Evolutionary conservation across 2,113 vertebrate species (phyloP).

Genomic region (Dissostichus mawsoni): DNA sequence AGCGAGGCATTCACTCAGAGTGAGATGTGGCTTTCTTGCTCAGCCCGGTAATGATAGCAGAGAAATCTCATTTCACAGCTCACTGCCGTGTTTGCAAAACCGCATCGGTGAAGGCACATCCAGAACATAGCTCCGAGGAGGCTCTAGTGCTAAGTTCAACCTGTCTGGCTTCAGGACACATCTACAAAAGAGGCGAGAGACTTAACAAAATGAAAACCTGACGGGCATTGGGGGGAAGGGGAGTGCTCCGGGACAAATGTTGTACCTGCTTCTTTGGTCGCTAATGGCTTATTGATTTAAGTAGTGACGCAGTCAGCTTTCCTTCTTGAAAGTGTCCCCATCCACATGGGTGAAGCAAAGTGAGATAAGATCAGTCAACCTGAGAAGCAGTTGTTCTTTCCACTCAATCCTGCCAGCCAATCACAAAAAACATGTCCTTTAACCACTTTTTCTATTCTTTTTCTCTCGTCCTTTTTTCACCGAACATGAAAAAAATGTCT

Average conservation of each 20-base stretch:
- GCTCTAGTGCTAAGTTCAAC: conserved; percentile 54
- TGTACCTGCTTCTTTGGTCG: conserved; percentile 72
- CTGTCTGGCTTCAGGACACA: conserved; percentile 64
- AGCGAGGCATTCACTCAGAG: conserved; percentile 69
- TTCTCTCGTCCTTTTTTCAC: neutral
- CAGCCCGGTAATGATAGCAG: conserved; percentile 71
- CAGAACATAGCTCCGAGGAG: conserved; percentile 55
- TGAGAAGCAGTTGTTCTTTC: conserved; percentile 67
- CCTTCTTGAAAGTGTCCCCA: conserved; percentile 25
- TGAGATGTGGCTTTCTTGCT: conserved; percentile 74
- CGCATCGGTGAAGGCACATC: conserved; percentile 60
- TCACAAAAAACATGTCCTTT: conserved; percentile 56
- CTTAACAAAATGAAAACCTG: conserved; percentile 65
- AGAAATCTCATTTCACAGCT: conserved; percentile 85
- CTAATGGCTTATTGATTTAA: conserved; percentile 84
- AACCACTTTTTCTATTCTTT: neutral
- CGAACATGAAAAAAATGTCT: too few relatives aligned
- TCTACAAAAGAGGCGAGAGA: conserved; percentile 57
- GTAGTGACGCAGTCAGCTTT: conserved; percentile 40
- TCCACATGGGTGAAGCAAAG: conserved; percentile 35
- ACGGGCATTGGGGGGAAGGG: conserved; percentile 7
- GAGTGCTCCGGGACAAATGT: conserved; percentile 60
- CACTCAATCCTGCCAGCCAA: conserved; percentile 50
- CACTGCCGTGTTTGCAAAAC: conserved; percentile 81
- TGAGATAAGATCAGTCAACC: conserved; percentile 54